phyloP scores from a whole-genome alignment of 1,140 invertebrate genomes.

The Drosophila pachea region DNA sequence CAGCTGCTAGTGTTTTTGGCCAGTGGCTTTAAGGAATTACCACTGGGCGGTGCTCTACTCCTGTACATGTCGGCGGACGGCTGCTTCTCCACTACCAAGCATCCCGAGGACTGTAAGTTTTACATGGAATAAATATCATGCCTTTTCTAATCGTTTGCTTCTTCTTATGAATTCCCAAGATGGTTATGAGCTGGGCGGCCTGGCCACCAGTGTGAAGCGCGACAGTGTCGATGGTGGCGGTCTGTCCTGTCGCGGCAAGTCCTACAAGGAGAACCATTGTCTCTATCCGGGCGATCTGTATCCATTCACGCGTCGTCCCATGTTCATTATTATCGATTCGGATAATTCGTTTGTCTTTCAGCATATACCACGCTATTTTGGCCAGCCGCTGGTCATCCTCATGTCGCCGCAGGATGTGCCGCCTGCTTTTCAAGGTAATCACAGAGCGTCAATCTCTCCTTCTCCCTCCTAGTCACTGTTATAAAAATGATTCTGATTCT shows the following conservation, averaged over 20 bases:
- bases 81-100: slow-evolving; percentile 91
- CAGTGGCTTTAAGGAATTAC: slow-evolving; percentile 96
- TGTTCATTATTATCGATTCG: slow-evolving; percentile 96
- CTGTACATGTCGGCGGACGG: slow-evolving; percentile 97
- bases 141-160: too few species aligned
- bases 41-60: slow-evolving; percentile 92
- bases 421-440: slow-evolving; percentile 87
- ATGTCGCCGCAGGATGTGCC: slow-evolving; percentile 96
- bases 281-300: slow-evolving; percentile 96
- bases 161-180: slow-evolving; percentile 80
- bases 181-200: slow-evolving; percentile 95
- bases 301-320: slow-evolving; percentile 93
- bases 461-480: not conserved
- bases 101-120: slow-evolving; percentile 92
- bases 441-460: too few species aligned
- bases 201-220: slow-evolving; percentile 89
- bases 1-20: slow-evolving; percentile 96
- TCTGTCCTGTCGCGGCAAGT: slow-evolving; percentile 81
- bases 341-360: slow-evolving; percentile 97
- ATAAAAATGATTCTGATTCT: too few species aligned
- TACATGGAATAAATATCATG: too few species aligned
- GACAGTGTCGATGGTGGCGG: slow-evolving; percentile 81
- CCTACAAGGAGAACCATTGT: slow-evolving; percentile 90
- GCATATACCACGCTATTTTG: slow-evolving; percentile 94
- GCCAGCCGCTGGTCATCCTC: slow-evolving; percentile 95